phyloP scores from a whole-genome alignment of 2,113 vertebrate species.

The Dicentrarchus labrax region DNA sequence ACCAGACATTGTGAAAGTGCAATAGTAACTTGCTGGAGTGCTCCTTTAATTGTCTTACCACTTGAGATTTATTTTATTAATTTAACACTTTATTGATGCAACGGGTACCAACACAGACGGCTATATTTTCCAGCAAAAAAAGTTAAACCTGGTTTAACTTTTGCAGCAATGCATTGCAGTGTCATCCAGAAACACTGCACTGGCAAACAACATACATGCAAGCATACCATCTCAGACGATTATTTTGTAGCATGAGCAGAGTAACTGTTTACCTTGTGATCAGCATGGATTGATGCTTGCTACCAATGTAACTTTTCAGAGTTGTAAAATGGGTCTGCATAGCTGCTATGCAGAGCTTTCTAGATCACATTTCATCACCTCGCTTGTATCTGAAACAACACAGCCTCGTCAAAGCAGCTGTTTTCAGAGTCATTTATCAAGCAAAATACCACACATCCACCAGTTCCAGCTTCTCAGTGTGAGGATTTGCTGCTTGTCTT shows the following conservation, averaged over 20 bases:
- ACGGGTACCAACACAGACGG: neutral
- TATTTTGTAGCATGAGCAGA: neutral
- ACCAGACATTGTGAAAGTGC: neutral
- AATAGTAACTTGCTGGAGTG: neutral
- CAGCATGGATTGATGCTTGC: neutral
- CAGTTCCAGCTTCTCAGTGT: neutral
- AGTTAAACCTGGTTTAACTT: neutral
- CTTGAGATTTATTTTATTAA: neutral
- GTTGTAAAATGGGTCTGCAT: neutral
- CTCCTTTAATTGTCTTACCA: neutral
- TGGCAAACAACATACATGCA: neutral
- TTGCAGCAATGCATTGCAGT: neutral
- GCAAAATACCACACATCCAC: neutral
- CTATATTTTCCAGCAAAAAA: neutral
- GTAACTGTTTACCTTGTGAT: neutral
- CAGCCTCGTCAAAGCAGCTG: neutral
- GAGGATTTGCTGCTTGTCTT: neutral
- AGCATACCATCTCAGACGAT: accelerated
- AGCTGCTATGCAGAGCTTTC: neutral
- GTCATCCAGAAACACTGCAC: neutral
- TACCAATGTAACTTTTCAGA: neutral
- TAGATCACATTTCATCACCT: neutral
- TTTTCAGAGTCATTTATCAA: neutral
- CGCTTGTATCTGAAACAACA: neutral
- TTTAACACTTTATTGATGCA: neutral